These are phyloP conservation scores for Lycia hirtaria DNA, from an alignment of 2,888 invertebrate species.

Conservation along the genomic window DNA sequence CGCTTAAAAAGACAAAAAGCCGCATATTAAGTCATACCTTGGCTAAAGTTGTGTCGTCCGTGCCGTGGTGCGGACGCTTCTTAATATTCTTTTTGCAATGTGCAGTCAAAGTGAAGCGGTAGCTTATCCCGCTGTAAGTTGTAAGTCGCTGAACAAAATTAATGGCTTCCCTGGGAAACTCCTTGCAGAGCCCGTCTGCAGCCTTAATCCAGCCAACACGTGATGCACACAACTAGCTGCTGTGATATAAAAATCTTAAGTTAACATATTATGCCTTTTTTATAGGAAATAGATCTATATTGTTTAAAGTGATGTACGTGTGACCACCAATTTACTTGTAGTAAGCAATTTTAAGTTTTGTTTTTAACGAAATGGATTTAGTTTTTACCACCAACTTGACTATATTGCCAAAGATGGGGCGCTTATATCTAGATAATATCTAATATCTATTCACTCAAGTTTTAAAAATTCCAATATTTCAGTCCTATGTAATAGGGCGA, in stretches of 20 bases:
- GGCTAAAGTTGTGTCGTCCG: conserved; percentile 56
- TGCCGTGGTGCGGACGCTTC: conserved; percentile 46
- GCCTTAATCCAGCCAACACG: conserved; percentile 61
- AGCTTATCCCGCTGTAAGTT: conserved; percentile 64
- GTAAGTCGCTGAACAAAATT: conserved; percentile 72
- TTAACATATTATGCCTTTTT: no score
- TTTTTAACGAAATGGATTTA: no score
- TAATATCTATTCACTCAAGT: no score
- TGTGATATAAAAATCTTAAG: conserved; percentile 25
- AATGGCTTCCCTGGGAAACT: conserved; percentile 61
- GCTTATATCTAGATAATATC: no score
- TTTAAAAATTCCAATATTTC: no score
- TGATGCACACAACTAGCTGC: conserved; percentile 55
- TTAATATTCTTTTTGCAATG: conserved; percentile 62
- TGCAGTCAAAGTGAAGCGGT: conserved; percentile 56
- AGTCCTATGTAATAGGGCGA: no score
- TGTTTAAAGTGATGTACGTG: no score
- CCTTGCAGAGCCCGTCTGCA: conserved; percentile 54
- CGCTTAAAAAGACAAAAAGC: background rate
- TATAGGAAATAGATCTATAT: no score
- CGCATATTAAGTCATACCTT: conserved; percentile 32
- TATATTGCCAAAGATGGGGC: no score
- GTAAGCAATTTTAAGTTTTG: no score
- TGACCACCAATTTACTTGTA: no score
- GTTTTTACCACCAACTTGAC: no score